Conservation (phyloP, 2,113 vertebrate species). For the Paradoxurus hermaphroditus region DNA sequence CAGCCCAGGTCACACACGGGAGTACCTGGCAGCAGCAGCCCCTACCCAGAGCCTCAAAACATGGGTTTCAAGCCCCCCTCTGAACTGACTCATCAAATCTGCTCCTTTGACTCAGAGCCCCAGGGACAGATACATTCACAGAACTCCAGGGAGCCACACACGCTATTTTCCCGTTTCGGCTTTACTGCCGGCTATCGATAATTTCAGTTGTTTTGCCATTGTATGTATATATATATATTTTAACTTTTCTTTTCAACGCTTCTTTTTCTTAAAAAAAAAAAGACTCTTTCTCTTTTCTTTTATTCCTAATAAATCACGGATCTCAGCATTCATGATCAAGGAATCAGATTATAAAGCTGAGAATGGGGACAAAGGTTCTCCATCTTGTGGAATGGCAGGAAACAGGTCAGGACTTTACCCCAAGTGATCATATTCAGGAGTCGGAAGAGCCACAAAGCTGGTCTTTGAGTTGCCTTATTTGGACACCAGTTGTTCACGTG, state of each 20-base stretch:
- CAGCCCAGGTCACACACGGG: neutral
- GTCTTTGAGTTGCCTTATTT: conserved; percentile 45
- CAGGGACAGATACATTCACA: neutral
- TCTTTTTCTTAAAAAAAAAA: neutral
- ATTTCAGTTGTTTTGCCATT: neutral
- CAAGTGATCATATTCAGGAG: neutral
- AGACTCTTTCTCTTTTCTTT: neutral
- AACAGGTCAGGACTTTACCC: neutral
- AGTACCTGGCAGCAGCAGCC: neutral
- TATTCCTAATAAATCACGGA: neutral
- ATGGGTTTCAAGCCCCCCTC: neutral
- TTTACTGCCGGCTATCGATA: neutral
- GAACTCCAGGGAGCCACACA: neutral
- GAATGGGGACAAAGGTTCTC: neutral
- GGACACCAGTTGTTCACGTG: conserved; percentile 8
- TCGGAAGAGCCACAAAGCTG: neutral
- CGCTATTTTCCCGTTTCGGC: neutral
- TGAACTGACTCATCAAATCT: neutral
- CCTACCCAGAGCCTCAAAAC: neutral
- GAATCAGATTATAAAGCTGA: neutral
- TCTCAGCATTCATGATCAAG: neutral
- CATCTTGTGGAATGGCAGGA: neutral
- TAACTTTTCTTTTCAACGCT: neutral
- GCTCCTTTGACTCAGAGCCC: neutral
- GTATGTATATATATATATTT: neutral